Evolutionary conservation across 1,140 invertebrate species (phyloP).

Genomic region (Lasaia peninsularis): DNA sequence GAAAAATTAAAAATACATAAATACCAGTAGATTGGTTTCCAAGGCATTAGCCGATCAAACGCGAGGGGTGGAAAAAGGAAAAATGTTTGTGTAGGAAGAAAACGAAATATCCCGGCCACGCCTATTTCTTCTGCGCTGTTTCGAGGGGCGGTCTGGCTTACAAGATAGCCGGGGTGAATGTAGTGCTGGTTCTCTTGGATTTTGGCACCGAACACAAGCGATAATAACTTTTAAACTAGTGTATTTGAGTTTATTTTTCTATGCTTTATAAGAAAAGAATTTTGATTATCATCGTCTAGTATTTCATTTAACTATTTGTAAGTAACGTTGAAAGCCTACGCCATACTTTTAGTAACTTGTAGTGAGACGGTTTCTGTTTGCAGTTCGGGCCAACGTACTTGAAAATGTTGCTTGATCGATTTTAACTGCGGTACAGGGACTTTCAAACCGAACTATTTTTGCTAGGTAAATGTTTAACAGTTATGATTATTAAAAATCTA

Average conservation of each 20-base stretch:
- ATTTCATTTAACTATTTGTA: neutral
- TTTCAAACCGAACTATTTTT: no score
- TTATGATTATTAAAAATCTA: no score
- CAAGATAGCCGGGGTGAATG: conserved; percentile 19
- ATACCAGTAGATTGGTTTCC: conserved; percentile 1
- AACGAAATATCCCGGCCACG: conserved; percentile 18
- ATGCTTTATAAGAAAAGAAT: neutral
- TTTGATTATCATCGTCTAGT: neutral
- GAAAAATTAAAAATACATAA: conserved; percentile 1
- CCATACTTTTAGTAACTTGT: neutral
- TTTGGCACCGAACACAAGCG: neutral
- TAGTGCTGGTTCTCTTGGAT: conserved; percentile 6
- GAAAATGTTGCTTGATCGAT: no score
- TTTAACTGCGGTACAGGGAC: no score
- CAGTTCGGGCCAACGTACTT: neutral
- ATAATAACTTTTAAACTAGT: neutral
- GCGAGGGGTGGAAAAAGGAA: conserved; percentile 11
- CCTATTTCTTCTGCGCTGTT: conserved; percentile 20
- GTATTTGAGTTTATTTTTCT: neutral
- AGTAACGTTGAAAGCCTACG: neutral
- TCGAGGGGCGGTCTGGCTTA: conserved; percentile 19
- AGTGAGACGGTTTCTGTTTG: neutral
- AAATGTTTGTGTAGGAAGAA: conserved; percentile 20
- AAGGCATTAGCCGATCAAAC: neutral
- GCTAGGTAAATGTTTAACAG: no score